Base-by-base conservation (phyloP, 2,113 vertebrate genomes). In the Miniopterus natalensis region DNA sequence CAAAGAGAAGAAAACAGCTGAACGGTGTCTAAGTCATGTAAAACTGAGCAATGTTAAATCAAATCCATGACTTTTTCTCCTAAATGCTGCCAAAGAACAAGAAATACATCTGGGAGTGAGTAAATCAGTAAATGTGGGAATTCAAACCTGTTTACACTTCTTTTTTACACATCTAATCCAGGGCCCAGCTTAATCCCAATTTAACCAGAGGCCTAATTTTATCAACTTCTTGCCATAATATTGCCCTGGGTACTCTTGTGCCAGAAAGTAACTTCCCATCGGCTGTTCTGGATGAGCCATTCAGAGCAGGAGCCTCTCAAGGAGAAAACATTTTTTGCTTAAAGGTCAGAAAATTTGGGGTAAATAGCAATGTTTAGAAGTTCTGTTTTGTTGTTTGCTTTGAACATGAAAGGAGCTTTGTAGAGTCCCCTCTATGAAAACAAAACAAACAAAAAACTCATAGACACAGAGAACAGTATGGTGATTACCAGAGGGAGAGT, bases 301-400 rank as follows among this genome's bases (percentile, higher is more conserved):
- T 88, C n/a, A 68, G 49, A 78, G 42, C 23, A 83, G 47, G 47
- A 93, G 59, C 9, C 61, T 87, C 59, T 66, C 47, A 49, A 49
- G 23, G 94, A 45, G 8, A n/a, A 10, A 95, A 85, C 4, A 21
- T 15, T 49, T 73, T 73, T 71, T 65, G 36, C 10, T 73, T 29
- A 81, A n/a, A 11, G 31, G 11, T 63, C 88, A 95, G 57, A 94
- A 96, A 83, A 80, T 78, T 61, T 10, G 63, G 5, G 42, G 0
- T 51, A 93, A 95, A 81, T 18, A 92, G 12, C 25, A 95, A 23
- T 65, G 11, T 73, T 92, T 84, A 90, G 29, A 90, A 65, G 21
- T 42, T 94, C 29, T 83, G 4, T 86, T 84, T 81, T 88, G 21
- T 74, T 92, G 66, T 78, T 94, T 92, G 47, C 40, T 95, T 94